Evolutionary conservation across 2,797 vertebrate genomes (phyloP).

Genomic region (Selene dorsalis): DNA sequence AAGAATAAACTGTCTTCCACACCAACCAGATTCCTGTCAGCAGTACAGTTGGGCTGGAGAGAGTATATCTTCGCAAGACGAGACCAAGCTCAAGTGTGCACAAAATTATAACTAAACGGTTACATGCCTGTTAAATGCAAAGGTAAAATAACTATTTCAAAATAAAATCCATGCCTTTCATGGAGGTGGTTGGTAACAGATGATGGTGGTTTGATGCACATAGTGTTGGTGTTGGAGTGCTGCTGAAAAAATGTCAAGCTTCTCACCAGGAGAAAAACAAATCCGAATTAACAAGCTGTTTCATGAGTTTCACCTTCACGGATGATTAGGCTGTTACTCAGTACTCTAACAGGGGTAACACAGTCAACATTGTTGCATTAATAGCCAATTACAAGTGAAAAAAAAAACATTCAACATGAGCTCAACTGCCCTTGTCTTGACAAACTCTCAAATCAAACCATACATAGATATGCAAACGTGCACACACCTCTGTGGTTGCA

Average conservation of each 20-base stretch:
- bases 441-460: constrained; percentile 34
- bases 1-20: too few species aligned
- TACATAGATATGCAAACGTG: constrained; percentile 10
- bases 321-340: constrained; percentile 42
- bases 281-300: constrained; percentile 2
- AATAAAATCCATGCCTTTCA: not conserved
- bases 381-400: constrained; percentile 47
- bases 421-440: constrained; percentile 53
- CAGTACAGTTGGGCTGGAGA: not conserved
- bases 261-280: constrained; percentile 1
- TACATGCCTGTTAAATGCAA: not conserved
- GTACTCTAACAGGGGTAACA: constrained; percentile 29
- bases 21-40: too few species aligned
- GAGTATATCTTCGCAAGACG: too few species aligned
- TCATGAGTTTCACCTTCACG: constrained; percentile 51
- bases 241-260: not conserved
- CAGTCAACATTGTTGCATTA: constrained; percentile 38
- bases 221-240: not conserved
- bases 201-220: constrained; percentile 15
- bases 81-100: too few species aligned
- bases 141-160: not conserved
- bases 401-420: constrained; percentile 10
- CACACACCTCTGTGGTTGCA: not conserved
- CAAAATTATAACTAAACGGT: not conserved
- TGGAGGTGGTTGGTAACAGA: not conserved